phyloP scores from a whole-genome alignment of 2,888 invertebrate genomes.

The Biston stratarius region DNA sequence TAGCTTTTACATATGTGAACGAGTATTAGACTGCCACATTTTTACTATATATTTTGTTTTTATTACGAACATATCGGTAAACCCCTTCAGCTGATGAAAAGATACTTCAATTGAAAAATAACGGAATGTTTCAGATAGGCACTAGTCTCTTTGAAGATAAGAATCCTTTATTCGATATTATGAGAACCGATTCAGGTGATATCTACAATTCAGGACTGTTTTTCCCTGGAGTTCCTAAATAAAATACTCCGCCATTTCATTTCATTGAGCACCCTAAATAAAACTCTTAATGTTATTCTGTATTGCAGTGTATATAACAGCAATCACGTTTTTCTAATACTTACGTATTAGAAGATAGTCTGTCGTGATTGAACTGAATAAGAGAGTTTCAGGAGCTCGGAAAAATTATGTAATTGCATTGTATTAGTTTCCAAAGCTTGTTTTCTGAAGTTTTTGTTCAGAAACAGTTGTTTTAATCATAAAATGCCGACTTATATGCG shows the following conservation, averaged over 20 bases:
- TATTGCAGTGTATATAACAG: background rate
- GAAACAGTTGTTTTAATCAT: too few species aligned
- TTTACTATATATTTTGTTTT: conserved; percentile 8
- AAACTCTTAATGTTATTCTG: background rate
- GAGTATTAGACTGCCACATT: too few species aligned
- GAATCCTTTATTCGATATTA: conserved; percentile 15
- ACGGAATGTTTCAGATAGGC: conserved; percentile 8
- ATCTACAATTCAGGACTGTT: conserved; percentile 2
- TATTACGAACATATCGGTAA: conserved; percentile 4
- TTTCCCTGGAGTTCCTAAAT: background rate
- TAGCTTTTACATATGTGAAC: background rate
- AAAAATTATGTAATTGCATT: too few species aligned
- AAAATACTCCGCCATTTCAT: conserved; percentile 5
- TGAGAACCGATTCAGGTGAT: conserved; percentile 14
- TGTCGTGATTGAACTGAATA: too few species aligned
- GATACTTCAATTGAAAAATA: conserved; percentile 8
- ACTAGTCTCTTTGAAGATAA: conserved; percentile 10
- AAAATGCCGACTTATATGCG: too few species aligned
- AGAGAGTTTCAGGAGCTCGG: too few species aligned
- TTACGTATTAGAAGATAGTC: too few species aligned
- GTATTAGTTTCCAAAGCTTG: too few species aligned
- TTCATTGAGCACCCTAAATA: conserved; percentile 2
- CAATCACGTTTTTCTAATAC: too few species aligned
- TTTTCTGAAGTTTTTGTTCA: too few species aligned
- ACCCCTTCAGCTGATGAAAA: conserved; percentile 24